Conservation (phyloP, 1,140 invertebrate genomes). For the Drosophila repleta region DNA sequence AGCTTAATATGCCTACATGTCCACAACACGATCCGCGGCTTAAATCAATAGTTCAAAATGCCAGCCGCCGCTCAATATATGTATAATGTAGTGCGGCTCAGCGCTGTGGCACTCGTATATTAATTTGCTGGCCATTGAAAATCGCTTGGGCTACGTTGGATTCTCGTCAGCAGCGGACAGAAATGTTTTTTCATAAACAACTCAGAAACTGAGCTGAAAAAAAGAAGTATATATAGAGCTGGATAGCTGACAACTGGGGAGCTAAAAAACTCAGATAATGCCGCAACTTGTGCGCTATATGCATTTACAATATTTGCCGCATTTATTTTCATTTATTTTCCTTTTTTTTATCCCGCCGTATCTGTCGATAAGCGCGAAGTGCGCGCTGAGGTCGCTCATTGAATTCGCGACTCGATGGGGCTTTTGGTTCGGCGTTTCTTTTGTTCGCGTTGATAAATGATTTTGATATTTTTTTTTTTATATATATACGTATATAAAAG, state of each 20-base stretch:
- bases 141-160: conserved; percentile 7
- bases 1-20: conserved; percentile 18
- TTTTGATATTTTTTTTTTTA: conserved; percentile 62
- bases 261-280: conserved; percentile 63
- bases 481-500: conserved; percentile 15
- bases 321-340: conserved; percentile 62
- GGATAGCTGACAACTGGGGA: conserved; percentile 26
- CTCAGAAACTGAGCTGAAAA: conserved; percentile 15
- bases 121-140: conserved; percentile 27
- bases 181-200: conserved; percentile 15
- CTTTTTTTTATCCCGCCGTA: not conserved
- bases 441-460: conserved; percentile 71
- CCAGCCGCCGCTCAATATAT: conserved; percentile 1
- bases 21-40: conserved; percentile 3
- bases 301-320: conserved; percentile 43
- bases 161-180: no score
- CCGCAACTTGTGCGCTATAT: conserved; percentile 33
- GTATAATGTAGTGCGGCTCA: not conserved
- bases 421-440: conserved; percentile 39
- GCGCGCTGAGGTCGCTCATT: conserved; percentile 43
- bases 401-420: conserved; percentile 47
- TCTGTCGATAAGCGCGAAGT: conserved; percentile 32
- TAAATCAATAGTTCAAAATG: conserved; percentile 29
- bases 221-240: no score
- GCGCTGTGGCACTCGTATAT: conserved; percentile 6